Conservation (phyloP, 2,888 invertebrate genomes). For the Drosophila barbarae region DNA sequence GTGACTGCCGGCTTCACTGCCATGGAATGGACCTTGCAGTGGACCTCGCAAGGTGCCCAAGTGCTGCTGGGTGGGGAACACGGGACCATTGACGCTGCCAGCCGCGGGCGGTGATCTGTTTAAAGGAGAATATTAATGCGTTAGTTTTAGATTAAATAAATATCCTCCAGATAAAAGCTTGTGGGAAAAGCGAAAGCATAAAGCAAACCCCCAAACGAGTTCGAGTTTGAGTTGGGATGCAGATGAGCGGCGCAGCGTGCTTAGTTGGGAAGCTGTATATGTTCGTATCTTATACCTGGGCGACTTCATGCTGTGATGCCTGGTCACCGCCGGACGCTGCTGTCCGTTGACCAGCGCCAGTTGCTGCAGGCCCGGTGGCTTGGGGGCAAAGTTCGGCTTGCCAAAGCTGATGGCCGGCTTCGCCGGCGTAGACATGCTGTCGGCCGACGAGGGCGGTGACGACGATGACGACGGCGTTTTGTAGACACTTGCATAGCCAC, state of each 20-base stretch:
- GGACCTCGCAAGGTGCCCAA: slow-evolving; percentile 79
- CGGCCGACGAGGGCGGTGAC: slow-evolving; percentile 35
- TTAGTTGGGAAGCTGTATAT: slow-evolving; percentile 24
- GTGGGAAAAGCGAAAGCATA: slow-evolving; percentile 16
- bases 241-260: slow-evolving; percentile 17
- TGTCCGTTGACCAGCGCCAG: slow-evolving; percentile 78
- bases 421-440: slow-evolving; percentile 40
- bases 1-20: slow-evolving; percentile 71
- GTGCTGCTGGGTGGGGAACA: slow-evolving; percentile 77
- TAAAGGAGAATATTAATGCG: not conserved
- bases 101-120: slow-evolving; percentile 79
- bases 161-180: not conserved
- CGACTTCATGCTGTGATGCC: slow-evolving; percentile 92
- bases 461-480: slow-evolving; percentile 35
- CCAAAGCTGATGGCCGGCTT: slow-evolving; percentile 82
- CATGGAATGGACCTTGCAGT: slow-evolving; percentile 52
- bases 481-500: slow-evolving; percentile 38
- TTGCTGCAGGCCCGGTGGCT: slow-evolving; percentile 84
- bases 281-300: slow-evolving; percentile 82
- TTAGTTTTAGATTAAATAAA: not conserved
- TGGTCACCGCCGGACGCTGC: slow-evolving; percentile 81
- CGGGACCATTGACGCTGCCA: slow-evolving; percentile 71
- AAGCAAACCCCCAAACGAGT: slow-evolving; percentile 20
- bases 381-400: slow-evolving; percentile 91
- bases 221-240: slow-evolving; percentile 17